Percentiles rank a stretch among this genome's conserved stretches.
phyloP scores from a whole-genome alignment of 2,113 vertebrate genomes.

The Peromyscus californicus region DNA sequence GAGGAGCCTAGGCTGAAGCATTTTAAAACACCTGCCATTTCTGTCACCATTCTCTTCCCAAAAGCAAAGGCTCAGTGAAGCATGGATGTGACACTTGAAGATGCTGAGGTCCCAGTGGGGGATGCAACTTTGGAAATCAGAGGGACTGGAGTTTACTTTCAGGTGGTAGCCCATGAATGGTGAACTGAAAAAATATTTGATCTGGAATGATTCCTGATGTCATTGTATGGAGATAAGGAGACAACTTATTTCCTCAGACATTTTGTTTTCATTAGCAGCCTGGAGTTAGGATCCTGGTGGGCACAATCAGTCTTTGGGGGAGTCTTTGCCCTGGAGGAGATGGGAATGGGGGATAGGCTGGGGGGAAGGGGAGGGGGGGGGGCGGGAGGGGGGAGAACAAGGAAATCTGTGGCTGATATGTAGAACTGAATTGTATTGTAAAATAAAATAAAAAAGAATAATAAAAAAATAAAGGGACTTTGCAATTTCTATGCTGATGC shows the following conservation, averaged over 20 bases:
- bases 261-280: neutral
- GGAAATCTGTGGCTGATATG: too few species aligned
- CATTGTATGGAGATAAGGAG: neutral
- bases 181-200: neutral
- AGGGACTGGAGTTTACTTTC: neutral
- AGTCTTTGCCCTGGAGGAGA: too few species aligned
- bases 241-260: neutral
- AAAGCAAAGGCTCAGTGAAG: neutral
- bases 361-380: too few species aligned
- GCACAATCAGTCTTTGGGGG: too few species aligned
- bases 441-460: too few species aligned
- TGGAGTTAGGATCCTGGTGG: neutral
- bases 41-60: too few species aligned
- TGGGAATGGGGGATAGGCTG: too few species aligned
- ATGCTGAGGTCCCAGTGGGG: neutral
- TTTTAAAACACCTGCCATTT: neutral
- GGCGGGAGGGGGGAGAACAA: too few species aligned
- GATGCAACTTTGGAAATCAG: neutral
- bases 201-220: constrained; percentile 16
- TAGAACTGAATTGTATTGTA: too few species aligned
- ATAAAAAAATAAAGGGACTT: neutral
- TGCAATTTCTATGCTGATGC: neutral
- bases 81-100: neutral
- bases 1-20: neutral
- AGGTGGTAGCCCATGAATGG: neutral